Percentiles rank a stretch among this genome's conserved stretches.
Evolutionary conservation across 1,140 invertebrate species (phyloP).

Genomic region (Colletes latitarsis): DNA sequence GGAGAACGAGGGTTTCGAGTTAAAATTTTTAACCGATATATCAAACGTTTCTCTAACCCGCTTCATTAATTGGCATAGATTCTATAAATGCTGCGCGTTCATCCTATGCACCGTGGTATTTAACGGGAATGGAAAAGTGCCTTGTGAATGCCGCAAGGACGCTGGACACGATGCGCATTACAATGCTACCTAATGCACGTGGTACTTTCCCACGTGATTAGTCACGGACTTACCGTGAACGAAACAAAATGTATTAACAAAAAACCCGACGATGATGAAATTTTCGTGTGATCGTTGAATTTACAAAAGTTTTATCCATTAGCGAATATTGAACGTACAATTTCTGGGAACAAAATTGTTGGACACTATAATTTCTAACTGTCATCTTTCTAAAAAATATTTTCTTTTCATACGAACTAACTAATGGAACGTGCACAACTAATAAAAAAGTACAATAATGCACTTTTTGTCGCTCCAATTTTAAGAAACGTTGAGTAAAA

Average conservation of each 20-base stretch:
- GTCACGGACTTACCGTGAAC: slow-evolving; percentile 22
- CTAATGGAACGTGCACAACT: too few relatives aligned
- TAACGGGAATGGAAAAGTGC: slow-evolving; percentile 41
- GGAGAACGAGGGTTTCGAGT: neutral
- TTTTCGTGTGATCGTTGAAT: neutral
- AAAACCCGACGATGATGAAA: neutral
- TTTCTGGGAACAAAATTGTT: too few relatives aligned
- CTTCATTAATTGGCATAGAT: slow-evolving; percentile 24
- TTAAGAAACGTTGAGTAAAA: too few relatives aligned
- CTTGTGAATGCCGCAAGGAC: slow-evolving; percentile 59
- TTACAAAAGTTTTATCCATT: too few relatives aligned
- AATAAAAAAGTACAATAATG: too few relatives aligned
- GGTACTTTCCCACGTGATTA: slow-evolving; percentile 64
- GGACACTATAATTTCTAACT: too few relatives aligned
- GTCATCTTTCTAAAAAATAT: too few relatives aligned
- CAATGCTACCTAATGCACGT: slow-evolving; percentile 52
- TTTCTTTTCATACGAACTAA: too few relatives aligned
- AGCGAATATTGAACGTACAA: too few relatives aligned
- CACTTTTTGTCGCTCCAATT: too few relatives aligned
- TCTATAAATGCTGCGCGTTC: slow-evolving; percentile 28
- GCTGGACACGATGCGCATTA: slow-evolving; percentile 44
- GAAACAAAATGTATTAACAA: neutral
- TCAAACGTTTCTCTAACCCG: neutral
- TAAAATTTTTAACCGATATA: neutral
- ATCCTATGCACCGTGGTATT: slow-evolving; percentile 29